Evolutionary conservation across 2,113 vertebrate genomes (phyloP), one percentile per base, ranked within the genome.

Genomic region (Aplodontia rufa): DNA sequence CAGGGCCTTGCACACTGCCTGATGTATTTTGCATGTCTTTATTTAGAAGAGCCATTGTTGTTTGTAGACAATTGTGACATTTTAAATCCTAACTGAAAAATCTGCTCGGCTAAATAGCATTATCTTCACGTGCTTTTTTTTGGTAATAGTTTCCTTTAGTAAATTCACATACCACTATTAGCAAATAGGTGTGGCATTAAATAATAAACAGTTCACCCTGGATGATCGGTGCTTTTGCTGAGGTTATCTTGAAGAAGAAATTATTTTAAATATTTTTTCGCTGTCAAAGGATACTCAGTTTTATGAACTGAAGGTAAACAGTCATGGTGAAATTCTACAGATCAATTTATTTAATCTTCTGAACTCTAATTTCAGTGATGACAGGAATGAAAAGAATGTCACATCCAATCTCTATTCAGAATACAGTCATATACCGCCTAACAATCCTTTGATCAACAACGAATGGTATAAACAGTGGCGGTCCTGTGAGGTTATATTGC

Each of bases 331-430:
- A 90, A 19, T 69, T 83, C 11, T 60, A 32, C 6, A 53, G 66
- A 84, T 49, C 49, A 32, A 64, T 58, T 80, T 93, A 78, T 92
- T 62, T 51, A 60, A 87, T 87, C 8, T 58, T 69, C 90, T 60
- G 79, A 93, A 82, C 64, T 71, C 42, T 96, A 35, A 82, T 76
- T 82, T 85, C 55, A 91, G 0, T 17, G 3, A 68, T 49, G 37
- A 90, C 26, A 76, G 72, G 72, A 94, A n/a, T 92, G 28, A 89
- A 74, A 92, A 66, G 8, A 47, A 60, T 89, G 40, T 76, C 32
- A 17, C 49, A 55, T 83, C 20, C 74, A 58, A 40, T 90, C 14
- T 90, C 78, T 84, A 19, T 19, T 74, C 22, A 47, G 71, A 37
- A 22, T n/a, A n/a, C 16, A 66, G 35, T n/a, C 32, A 68, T 9